Percentiles rank a stretch among this genome's conserved stretches.
These are phyloP conservation scores for Dicerorhinus sumatrensis DNA, from an alignment of 2,113 vertebrate genomes.

Conservation along the genomic window DNA sequence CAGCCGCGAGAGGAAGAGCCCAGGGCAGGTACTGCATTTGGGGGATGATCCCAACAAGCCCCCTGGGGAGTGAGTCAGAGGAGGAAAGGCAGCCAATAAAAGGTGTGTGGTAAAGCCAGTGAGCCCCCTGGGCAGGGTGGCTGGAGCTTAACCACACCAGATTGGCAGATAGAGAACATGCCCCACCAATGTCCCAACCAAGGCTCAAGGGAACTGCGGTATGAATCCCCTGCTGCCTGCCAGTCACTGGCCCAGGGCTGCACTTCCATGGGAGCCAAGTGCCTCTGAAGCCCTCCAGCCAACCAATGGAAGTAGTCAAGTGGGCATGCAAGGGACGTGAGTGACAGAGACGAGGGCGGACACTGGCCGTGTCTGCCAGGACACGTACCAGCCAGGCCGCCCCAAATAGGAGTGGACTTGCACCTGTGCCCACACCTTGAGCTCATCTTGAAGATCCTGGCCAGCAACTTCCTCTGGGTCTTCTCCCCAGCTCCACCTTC, in stretches of 20 bases:
- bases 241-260: rapidly evolving
- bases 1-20: background rate
- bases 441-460: background rate
- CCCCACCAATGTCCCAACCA: rapidly evolving
- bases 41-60: background rate
- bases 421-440: background rate
- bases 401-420: background rate
- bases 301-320: background rate
- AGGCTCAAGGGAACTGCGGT: rapidly evolving
- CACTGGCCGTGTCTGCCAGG: background rate
- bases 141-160: background rate
- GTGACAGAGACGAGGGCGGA: rapidly evolving
- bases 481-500: background rate
- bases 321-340: background rate
- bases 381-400: rapidly evolving
- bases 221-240: background rate
- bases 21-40: background rate
- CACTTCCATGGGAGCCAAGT: background rate
- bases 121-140: background rate
- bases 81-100: background rate
- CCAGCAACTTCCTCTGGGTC: background rate
- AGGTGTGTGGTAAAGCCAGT: background rate
- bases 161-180: background rate
- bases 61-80: background rate
- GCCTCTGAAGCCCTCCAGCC: background rate